Percentiles rank a stretch among this genome's conserved stretches.
Conservation (phyloP, 2,797 vertebrate genomes). For the Acropternis orthonyx region DNA sequence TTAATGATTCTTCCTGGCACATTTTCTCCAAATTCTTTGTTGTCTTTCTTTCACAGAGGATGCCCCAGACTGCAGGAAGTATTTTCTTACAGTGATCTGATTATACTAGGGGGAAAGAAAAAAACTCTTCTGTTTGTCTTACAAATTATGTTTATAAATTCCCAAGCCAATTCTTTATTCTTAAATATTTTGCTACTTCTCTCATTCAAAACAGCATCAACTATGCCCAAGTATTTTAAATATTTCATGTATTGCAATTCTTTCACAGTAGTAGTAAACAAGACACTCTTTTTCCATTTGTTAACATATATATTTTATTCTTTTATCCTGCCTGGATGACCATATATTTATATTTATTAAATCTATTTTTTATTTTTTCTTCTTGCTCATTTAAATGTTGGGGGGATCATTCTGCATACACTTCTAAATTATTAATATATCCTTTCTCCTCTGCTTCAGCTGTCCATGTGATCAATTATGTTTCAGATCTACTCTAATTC, state of each 20-base stretch:
- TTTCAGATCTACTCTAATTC: background rate
- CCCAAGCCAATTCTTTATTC: background rate
- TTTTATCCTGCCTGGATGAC: background rate
- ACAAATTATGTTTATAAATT: background rate
- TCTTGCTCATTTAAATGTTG: background rate
- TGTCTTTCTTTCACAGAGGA: background rate
- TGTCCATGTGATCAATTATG: background rate
- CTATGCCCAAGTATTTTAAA: background rate
- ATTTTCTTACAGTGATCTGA: background rate
- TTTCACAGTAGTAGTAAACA: background rate
- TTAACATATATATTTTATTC: background rate
- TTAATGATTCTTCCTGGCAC: background rate
- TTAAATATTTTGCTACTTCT: background rate
- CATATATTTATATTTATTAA: background rate
- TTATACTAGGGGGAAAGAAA: background rate
- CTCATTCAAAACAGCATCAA: background rate
- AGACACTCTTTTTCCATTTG: background rate
- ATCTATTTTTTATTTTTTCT: background rate
- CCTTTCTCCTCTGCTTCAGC: background rate
- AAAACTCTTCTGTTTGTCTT: background rate
- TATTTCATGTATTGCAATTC: background rate
- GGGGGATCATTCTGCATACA: background rate
- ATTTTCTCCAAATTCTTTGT: background rate
- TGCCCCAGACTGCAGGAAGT: background rate
- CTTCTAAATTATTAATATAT: constrained; percentile 13